Evolutionary conservation across 2,888 invertebrate genomes (phyloP), one percentile per base, ranked within the genome.

Genomic region (Lordiphosa andalusiaca): DNA sequence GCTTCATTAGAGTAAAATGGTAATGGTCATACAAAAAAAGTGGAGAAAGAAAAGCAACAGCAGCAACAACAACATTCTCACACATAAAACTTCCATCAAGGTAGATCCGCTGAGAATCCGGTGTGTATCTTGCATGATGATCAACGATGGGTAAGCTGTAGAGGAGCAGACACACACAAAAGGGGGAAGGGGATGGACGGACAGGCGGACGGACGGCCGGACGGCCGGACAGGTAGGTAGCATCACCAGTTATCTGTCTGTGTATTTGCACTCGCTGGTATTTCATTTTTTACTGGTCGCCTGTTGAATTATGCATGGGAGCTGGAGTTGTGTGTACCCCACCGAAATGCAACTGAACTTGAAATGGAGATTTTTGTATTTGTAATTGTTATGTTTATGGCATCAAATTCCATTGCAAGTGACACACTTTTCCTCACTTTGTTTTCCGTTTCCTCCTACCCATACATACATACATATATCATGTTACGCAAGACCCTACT

Each of bases 361-460:
- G 73, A 30, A 7, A 19, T 23, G 21, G 10, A 40, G 38, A 38
- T 53, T 13, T 10, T 37, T 38, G 13, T 41, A 12, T 33, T 35
- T 49, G 37, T 60, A 62, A 69, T 73, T 67, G 72, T 69, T 67
- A 61, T 69, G 72, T 65, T 71, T 73, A 80, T 73, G 77, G 74
- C 78, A 77, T 81, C 81, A 63, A 68, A 80, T 77, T 71, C 71
- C 71, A 77, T 81, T 77, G 77, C 77, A 81, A 77, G 72, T 81
- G 81, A 78, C 77, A 78, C 77, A 81, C 81, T 73, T 81, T 81
- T 81, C 48, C 41, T 55, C 25, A 59, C 61, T 71, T 72, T 75
- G 69, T 69, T 60, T 71, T 16, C 39, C 38, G 10, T 23, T 13
- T 21, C 39, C 38, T 16, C 21, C 13, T 12, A 16, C 16, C 13